These are phyloP conservation scores for Lepidurus apus DNA, from an alignment of 1,140 invertebrate genomes.

Conservation along the genomic window DNA sequence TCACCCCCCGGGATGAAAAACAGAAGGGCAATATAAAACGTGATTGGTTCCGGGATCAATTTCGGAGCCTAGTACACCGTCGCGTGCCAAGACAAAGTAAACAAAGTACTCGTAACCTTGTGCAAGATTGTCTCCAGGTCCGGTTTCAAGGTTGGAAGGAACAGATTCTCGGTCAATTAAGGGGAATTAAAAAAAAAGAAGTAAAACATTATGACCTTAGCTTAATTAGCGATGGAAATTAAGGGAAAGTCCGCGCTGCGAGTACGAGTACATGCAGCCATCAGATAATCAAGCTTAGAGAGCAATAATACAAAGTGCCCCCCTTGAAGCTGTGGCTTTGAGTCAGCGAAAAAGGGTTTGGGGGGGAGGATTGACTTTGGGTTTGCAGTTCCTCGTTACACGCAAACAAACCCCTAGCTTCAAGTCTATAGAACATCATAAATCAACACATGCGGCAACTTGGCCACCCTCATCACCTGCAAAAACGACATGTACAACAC, in stretches of 20 bases:
- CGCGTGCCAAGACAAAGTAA: neutral
- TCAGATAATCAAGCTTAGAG: neutral
- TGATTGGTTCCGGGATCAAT: neutral
- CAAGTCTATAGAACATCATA: neutral
- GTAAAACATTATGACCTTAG: neutral
- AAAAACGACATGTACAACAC: neutral
- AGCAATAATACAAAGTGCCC: slow-evolving; percentile 12
- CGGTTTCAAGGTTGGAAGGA: no score
- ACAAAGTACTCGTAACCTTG: no score
- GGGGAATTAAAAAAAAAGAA: no score
- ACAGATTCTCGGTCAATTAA: no score
- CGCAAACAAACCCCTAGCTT: neutral
- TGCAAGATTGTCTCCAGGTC: no score
- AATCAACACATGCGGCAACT: neutral
- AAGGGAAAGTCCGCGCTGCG: neutral
- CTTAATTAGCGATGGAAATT: neutral
- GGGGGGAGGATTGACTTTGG: neutral
- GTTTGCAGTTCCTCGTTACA: slow-evolving; percentile 3
- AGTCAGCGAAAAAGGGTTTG: neutral
- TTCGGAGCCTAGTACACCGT: neutral
- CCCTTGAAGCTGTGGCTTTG: neutral
- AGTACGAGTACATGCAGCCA: neutral
- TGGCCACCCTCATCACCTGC: neutral
- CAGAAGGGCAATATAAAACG: neutral
- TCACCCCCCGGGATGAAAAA: neutral